phyloP scores from a whole-genome alignment of 2,888 invertebrate genomes.

The Antheraea assamensis region DNA sequence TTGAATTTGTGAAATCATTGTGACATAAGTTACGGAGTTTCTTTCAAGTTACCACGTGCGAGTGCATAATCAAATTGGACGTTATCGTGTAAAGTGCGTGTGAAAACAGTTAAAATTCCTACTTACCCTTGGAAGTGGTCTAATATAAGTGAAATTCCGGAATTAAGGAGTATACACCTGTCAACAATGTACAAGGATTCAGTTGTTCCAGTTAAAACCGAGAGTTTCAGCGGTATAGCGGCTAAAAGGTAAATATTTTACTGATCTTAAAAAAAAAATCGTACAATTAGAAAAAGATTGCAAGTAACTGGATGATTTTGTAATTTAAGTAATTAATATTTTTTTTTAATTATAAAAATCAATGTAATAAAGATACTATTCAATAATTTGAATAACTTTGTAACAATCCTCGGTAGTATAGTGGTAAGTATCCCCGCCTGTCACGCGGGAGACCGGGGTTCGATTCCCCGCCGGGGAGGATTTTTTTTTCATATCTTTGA shows the following conservation, averaged over 20 bases:
- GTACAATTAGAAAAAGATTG: background rate
- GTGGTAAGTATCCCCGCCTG: conserved; percentile 80
- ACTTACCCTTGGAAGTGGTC: conserved; percentile 46
- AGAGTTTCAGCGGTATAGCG: conserved; percentile 73
- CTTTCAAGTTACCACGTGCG: conserved; percentile 38
- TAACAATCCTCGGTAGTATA: conserved; percentile 79
- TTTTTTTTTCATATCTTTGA: background rate
- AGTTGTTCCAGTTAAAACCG: conserved; percentile 72
- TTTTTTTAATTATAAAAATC: background rate
- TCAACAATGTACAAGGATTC: conserved; percentile 74
- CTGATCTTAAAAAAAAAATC: background rate
- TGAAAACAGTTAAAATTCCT: conserved; percentile 53
- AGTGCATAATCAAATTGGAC: conserved; percentile 43
- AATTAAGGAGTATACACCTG: conserved; percentile 63
- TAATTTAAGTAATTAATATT: background rate
- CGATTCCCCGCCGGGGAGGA: conserved; percentile 77
- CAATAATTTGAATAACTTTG: conserved; percentile 35
- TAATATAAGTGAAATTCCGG: conserved; percentile 56
- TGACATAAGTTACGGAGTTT: conserved; percentile 63
- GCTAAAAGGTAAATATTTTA: conserved; percentile 68
- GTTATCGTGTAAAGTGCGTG: conserved; percentile 52
- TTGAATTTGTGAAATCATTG: conserved; percentile 74
- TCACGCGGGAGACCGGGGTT: conserved; percentile 83
- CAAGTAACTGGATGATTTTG: background rate
- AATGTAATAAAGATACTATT: background rate